Evolutionary conservation across 1,140 invertebrate species (phyloP), one percentile per base, ranked within the genome.

Genomic region (Euwallacea similis): DNA sequence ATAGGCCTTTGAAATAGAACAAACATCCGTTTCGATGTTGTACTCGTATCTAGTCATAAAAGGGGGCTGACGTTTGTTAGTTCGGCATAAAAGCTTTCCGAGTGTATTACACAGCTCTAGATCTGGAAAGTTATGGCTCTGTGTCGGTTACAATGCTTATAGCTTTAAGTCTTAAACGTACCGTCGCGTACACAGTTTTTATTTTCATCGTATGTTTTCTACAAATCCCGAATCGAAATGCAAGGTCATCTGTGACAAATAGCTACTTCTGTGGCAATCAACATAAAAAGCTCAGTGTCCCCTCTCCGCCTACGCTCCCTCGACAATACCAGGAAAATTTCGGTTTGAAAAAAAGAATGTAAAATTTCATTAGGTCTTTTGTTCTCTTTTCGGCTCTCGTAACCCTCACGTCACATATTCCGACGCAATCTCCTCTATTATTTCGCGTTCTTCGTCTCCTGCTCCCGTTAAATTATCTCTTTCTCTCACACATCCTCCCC

Each of bases 281-380:
- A 33, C 21, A 33, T 33, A 33, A 33, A 33, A 33, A 33, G 21
- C 21, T 33, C 21, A 33, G 21, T 1, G 4, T 33, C 21, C 21
- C 21, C 21, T 33, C 21, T 33, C 21, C 21, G 1, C 1, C 21
- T 33, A 4, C 21, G 4, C 21, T 33, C 21, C 21, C 21, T 33
- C 21, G 21, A 66, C 65, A 56, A 66, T 66, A 56, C 7, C 41
- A 8, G 65, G 33, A 13, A 60, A 68, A 60, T 59, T 11, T 15
- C 42, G 42, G 60, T 4, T 43, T 21, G 60, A 44, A 41, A 61
- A 44, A 61, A 61, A 61, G n/a, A 61, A 64, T 50, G 21, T 61
- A 69, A 69, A 69, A 69, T 69, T 69, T 69, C 66, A 69, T 69
- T 62, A 69, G 66, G 44, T 55, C 58, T 69, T 69, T 69, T 69